A percentile compares a stretch with the other conserved stretches of the same genome.
Evolutionary conservation across 2,113 vertebrate species (phyloP).

Genomic region (Rhinogobius similis): DNA sequence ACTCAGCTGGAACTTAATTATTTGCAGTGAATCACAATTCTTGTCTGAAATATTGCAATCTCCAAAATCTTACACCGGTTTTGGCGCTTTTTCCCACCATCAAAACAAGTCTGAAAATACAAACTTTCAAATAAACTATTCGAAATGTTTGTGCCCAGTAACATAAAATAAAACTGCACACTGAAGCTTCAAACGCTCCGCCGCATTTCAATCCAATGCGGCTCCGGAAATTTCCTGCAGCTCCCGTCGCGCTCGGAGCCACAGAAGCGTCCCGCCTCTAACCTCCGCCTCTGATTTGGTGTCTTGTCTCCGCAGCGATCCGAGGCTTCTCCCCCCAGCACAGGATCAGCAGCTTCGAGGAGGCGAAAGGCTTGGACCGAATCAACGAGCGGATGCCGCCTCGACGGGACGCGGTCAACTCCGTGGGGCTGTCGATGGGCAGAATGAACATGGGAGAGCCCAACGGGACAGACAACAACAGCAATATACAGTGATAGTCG

Average conservation of each 20-base stretch:
- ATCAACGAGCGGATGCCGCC: constrained; percentile 83
- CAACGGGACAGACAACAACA: constrained; percentile 84
- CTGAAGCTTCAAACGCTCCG: constrained; percentile 3
- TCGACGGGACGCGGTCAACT: constrained; percentile 76
- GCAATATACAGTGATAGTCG: constrained; percentile 81
- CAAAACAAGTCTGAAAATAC: no score
- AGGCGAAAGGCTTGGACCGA: constrained; percentile 81
- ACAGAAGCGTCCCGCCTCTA: no score
- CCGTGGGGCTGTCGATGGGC: constrained; percentile 79
- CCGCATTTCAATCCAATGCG: constrained; percentile 20
- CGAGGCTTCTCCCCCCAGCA: constrained; percentile 83
- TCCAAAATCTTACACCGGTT: no score
- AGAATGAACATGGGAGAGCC: constrained; percentile 81
- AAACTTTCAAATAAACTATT: no score
- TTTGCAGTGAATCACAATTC: no score
- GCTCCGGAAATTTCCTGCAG: constrained; percentile 12
- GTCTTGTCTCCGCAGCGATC: constrained; percentile 68
- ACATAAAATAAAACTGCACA: background rate
- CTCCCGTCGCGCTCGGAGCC: no score
- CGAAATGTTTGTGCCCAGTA: background rate
- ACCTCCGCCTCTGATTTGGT: background rate
- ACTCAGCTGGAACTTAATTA: no score
- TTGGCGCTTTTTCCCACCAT: no score
- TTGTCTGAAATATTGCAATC: no score
- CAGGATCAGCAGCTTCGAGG: constrained; percentile 81